Conservation (phyloP, 2,888 invertebrate species). For the Drosophila anomalata region DNA sequence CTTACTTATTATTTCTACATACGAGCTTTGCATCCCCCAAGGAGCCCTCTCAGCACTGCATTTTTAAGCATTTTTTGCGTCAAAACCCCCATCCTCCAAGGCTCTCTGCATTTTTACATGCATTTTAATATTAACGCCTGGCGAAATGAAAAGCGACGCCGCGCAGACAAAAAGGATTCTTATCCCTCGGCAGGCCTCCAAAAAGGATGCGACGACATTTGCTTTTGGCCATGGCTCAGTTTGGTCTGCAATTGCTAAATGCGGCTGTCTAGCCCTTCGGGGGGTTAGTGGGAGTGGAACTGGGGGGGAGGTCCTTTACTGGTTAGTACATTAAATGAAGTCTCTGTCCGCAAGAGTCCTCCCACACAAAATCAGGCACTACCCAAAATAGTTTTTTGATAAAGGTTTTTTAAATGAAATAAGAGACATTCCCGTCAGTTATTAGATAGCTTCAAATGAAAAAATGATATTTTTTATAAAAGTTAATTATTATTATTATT, state of each 20-base stretch:
- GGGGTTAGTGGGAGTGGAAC: slow-evolving; percentile 16
- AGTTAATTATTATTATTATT: neutral
- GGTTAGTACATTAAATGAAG: slow-evolving; percentile 73
- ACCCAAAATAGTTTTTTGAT: slow-evolving; percentile 1
- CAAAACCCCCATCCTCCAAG: slow-evolving; percentile 5
- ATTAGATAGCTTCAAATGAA: neutral
- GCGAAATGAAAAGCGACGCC: slow-evolving; percentile 66
- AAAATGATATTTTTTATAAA: neutral
- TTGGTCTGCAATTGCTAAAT: slow-evolving; percentile 62
- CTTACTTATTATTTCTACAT: slow-evolving; percentile 27
- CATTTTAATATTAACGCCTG: slow-evolving; percentile 74
- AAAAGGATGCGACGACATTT: slow-evolving; percentile 69
- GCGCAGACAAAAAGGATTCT: slow-evolving; percentile 71
- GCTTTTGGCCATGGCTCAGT: slow-evolving; percentile 69
- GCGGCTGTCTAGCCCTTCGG: slow-evolving; percentile 56
- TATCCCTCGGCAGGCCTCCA: slow-evolving; percentile 38
- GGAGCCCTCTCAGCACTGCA: slow-evolving; percentile 6
- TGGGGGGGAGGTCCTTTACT: slow-evolving; percentile 11
- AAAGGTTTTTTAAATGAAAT: neutral
- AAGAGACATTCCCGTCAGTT: neutral
- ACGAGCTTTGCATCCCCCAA: slow-evolving; percentile 15
- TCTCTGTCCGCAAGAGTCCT: slow-evolving; percentile 49
- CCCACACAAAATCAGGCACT: slow-evolving; percentile 10
- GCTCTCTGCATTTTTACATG: slow-evolving; percentile 68
- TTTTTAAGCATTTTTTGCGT: neutral